phyloP scores from a whole-genome alignment of 64 coral and sea anemone genomes.

The Actinia equina region DNA sequence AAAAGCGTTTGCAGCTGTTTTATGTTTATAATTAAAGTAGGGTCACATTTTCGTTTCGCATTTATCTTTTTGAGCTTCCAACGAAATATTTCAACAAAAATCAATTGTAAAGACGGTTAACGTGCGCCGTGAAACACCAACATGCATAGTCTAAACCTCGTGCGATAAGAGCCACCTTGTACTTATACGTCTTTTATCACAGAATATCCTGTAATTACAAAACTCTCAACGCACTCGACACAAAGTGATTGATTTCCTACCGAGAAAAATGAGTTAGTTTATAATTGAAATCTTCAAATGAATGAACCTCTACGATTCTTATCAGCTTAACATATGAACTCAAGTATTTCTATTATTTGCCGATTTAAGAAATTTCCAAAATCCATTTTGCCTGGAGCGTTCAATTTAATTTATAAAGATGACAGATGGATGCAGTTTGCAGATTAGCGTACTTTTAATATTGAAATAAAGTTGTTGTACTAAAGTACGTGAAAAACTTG shows the following conservation, averaged over 20 bases:
- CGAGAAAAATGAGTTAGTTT: background rate
- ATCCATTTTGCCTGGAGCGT: background rate
- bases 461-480: background rate
- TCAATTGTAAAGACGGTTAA: too few species aligned
- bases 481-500: background rate
- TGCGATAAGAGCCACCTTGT: too few species aligned
- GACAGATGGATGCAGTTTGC: background rate
- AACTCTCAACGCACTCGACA: too few species aligned
- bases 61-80: too few species aligned
- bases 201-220: too few species aligned
- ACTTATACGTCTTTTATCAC: too few species aligned
- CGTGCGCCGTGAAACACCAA: too few species aligned
- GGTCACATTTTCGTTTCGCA: too few species aligned
- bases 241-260: background rate
- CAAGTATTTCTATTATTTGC: background rate
- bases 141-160: too few species aligned
- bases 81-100: background rate
- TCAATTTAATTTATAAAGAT: background rate
- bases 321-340: background rate
- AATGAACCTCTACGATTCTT: background rate
- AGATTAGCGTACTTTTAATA: background rate
- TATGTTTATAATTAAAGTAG: too few species aligned
- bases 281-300: background rate
- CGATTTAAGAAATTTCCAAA: background rate
- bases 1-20: too few species aligned